Conservation (phyloP, 2,888 invertebrate genomes). For the Diarsia dahlii region DNA sequence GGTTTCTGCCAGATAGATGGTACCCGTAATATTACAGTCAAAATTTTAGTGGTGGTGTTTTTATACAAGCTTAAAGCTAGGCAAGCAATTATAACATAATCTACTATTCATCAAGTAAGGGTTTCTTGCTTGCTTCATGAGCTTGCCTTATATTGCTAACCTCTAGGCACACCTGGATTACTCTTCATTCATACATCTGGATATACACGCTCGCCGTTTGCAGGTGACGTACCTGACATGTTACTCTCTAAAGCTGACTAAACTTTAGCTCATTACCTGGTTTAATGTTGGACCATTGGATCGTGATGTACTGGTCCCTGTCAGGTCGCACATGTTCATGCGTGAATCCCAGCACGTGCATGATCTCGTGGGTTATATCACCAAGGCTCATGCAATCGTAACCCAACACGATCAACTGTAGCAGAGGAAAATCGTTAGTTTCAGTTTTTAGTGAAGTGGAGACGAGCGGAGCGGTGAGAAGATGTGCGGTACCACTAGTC, state of each 20-base stretch:
- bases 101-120: too few relatives aligned
- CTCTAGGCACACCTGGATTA: too few relatives aligned
- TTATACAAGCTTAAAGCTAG: too few relatives aligned
- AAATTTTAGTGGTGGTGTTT: too few relatives aligned
- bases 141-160: too few relatives aligned
- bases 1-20: too few relatives aligned
- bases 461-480: background rate
- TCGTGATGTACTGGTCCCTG: conserved; percentile 92
- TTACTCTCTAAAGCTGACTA: background rate
- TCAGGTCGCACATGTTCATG: conserved; percentile 95
- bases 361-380: conserved; percentile 94
- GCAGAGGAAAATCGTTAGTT: background rate
- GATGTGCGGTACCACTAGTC: background rate
- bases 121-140: too few relatives aligned
- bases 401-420: conserved; percentile 84
- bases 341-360: conserved; percentile 95
- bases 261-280: conserved; percentile 77
- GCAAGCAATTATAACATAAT: too few relatives aligned
- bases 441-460: background rate
- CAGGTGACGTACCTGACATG: background rate
- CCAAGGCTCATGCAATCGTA: conserved; percentile 91
- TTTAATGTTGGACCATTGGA: conserved; percentile 93
- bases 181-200: background rate
- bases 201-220: background rate
- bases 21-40: too few relatives aligned